phyloP scores from a whole-genome alignment of 1,140 invertebrate genomes.

The Ceratoteleas bidentatus region DNA sequence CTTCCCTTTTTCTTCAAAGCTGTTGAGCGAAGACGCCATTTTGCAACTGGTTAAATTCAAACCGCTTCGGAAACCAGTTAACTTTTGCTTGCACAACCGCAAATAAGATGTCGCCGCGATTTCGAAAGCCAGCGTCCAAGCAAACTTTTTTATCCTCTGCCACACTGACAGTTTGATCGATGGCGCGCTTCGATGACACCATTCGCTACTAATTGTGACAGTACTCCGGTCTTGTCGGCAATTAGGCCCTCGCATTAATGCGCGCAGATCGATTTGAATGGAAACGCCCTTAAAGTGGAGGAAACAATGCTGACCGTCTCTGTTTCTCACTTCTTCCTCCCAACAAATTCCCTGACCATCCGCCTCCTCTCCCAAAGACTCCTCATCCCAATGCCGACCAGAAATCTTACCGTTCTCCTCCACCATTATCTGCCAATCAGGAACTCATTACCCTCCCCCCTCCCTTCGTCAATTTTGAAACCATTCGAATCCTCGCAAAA shows the following conservation, averaged over 20 bases:
- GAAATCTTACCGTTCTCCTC: constrained; percentile 11
- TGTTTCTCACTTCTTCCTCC: no score
- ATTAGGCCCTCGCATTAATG: constrained; percentile 24
- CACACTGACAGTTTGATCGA: constrained; percentile 27
- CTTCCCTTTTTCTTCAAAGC: no score
- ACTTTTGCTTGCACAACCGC: no score
- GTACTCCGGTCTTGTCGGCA: constrained; percentile 11
- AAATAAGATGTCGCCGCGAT: no score
- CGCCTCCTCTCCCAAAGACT: no score
- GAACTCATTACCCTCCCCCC: constrained; percentile 17
- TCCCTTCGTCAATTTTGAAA: constrained; percentile 37
- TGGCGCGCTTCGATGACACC: constrained; percentile 23
- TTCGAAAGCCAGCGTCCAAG: no score
- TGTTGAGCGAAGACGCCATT: no score
- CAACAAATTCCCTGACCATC: no score
- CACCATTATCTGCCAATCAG: constrained; percentile 19
- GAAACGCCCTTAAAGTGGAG: constrained; percentile 5
- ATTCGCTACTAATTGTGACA: constrained; percentile 14
- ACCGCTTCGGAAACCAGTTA: no score
- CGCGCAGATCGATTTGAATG: constrained; percentile 17
- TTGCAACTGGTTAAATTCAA: no score
- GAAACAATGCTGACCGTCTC: neutral
- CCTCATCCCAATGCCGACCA: no score
- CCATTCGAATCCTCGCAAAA: constrained; percentile 29
- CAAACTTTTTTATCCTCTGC: no score